Evolutionary conservation across 2,113 vertebrate genomes (phyloP).

Genomic region (Mohoua ochrocephala): DNA sequence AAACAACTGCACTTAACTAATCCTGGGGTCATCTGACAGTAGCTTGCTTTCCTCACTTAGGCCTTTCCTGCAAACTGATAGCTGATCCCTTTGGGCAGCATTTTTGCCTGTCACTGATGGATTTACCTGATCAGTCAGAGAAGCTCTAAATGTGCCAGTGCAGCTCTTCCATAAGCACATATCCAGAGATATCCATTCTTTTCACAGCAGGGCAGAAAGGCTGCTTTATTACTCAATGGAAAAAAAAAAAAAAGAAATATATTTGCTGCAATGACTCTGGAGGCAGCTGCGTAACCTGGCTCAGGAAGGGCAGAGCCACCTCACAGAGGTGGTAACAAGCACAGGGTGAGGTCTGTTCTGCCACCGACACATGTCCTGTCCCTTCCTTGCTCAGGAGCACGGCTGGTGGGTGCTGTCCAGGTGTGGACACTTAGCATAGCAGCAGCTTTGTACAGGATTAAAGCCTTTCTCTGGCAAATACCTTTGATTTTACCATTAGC

Average conservation of each 20-base stretch:
- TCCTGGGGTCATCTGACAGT: neutral
- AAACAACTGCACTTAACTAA: neutral
- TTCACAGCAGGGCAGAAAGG: neutral
- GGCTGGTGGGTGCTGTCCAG: rapidly evolving
- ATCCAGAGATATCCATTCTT: neutral
- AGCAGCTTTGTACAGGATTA: neutral
- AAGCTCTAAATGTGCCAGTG: neutral
- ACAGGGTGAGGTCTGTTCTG: neutral
- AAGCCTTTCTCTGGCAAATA: neutral
- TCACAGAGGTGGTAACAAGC: neutral
- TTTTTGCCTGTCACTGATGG: neutral
- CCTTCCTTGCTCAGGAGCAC: neutral
- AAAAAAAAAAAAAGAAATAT: neutral
- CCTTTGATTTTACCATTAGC: neutral
- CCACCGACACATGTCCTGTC: neutral
- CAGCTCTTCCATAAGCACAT: neutral
- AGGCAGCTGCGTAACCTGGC: neutral
- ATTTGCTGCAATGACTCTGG: neutral
- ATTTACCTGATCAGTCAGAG: slow-evolving; percentile 2
- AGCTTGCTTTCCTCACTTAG: neutral
- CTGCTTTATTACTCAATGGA: neutral
- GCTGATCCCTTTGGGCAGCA: neutral
- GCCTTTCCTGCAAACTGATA: neutral
- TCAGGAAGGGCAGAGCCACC: neutral
- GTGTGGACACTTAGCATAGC: neutral